These are phyloP conservation scores for Hesperophylax magnus DNA, from an alignment of 1,140 invertebrate genomes.

Conservation along the genomic window DNA sequence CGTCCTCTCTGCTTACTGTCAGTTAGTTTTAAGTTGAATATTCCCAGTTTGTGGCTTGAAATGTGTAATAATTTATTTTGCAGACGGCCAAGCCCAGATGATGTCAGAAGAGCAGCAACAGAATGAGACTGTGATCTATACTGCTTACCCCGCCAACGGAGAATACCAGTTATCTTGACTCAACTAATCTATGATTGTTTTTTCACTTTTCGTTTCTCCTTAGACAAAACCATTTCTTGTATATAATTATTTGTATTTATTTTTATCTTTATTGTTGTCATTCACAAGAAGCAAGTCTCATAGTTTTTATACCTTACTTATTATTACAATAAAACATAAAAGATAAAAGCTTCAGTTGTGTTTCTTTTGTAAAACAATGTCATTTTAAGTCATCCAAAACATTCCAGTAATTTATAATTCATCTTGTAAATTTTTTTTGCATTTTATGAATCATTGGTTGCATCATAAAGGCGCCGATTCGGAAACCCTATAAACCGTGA, in stretches of 20 bases:
- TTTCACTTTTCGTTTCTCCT: neutral
- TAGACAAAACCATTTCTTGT: conserved; percentile 11
- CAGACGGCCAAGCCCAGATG: conserved; percentile 47
- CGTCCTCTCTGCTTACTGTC: no score
- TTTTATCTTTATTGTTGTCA: neutral
- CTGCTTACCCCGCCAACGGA: conserved; percentile 44
- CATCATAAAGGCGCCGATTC: no score
- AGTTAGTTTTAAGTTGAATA: no score
- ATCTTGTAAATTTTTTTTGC: neutral
- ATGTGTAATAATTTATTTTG: conserved; percentile 13
- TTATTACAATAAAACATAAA: neutral
- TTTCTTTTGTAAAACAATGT: no score
- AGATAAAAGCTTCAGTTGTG: no score
- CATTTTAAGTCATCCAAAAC: no score
- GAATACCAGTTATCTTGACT: conserved; percentile 42
- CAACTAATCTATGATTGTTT: neutral
- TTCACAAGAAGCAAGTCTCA: neutral
- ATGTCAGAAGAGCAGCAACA: conserved; percentile 41
- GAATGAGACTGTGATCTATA: conserved; percentile 48
- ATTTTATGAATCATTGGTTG: neutral
- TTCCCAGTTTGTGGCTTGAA: no score
- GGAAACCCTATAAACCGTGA: no score
- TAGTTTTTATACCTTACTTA: conserved; percentile 7
- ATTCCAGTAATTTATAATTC: no score
- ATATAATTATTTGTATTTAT: conserved; percentile 28